Conservation (phyloP, 2,113 vertebrate species). For the Ondatra zibethicus region DNA sequence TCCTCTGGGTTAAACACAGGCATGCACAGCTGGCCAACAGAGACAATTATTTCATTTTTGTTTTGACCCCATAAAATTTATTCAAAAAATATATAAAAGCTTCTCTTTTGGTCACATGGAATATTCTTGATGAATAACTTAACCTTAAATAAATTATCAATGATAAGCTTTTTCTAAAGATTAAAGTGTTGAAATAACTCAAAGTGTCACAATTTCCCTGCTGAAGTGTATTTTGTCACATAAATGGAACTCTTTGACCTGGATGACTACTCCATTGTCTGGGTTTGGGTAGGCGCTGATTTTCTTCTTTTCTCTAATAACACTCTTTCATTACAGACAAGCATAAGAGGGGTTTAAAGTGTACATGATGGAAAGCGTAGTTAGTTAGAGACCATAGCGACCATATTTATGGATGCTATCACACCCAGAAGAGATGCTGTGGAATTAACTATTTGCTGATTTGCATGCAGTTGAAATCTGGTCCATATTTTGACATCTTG, state of each 20-base stretch:
- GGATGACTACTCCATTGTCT: constrained; percentile 15
- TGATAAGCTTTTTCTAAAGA: constrained; percentile 59
- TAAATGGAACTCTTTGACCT: constrained; percentile 44
- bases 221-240: constrained; percentile 51
- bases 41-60: constrained; percentile 59
- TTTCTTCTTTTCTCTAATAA: constrained; percentile 49
- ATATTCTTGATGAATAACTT: constrained; percentile 69
- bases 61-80: constrained; percentile 35
- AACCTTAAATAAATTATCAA: constrained; percentile 68
- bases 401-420: neutral
- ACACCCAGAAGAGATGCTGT: neutral
- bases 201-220: constrained; percentile 44
- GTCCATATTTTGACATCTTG: neutral
- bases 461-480: neutral
- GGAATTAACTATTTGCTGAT: neutral
- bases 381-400: neutral
- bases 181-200: constrained; percentile 61
- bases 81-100: neutral
- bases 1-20: neutral
- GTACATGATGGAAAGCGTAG: neutral
- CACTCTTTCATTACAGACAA: constrained; percentile 27
- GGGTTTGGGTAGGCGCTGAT: constrained; percentile 41
- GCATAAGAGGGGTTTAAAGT: constrained; percentile 28
- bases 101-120: constrained; percentile 53
- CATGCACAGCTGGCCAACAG: neutral